Percentiles rank a stretch among this genome's conserved stretches.
Conservation (phyloP, 1,140 invertebrate genomes). For the Drosophila tani region DNA sequence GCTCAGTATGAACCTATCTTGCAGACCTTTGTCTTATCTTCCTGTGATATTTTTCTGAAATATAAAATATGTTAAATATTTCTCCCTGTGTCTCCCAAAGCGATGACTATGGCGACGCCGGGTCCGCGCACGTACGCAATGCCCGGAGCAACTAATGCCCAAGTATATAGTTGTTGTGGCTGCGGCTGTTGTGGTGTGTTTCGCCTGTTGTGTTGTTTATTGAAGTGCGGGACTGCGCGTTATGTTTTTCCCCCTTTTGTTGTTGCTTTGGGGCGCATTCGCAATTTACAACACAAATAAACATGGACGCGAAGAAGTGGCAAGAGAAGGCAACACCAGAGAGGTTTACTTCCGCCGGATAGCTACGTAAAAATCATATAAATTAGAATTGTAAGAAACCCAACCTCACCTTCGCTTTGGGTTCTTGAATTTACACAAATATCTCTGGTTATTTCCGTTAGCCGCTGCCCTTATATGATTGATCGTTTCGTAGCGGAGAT, state of each 20-base stretch:
- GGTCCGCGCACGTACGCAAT: constrained; percentile 77
- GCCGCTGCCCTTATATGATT: constrained; percentile 61
- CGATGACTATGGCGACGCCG: constrained; percentile 65
- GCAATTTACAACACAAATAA: constrained; percentile 82
- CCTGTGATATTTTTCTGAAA: not conserved
- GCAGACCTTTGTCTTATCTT: too few relatives aligned
- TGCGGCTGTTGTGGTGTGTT: constrained; percentile 45
- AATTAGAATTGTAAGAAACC: constrained; percentile 68
- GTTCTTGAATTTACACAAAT: constrained; percentile 29
- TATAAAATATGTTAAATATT: not conserved
- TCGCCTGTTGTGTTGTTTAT: constrained; percentile 79
- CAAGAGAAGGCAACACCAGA: constrained; percentile 46
- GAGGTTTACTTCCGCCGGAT: constrained; percentile 80
- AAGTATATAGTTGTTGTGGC: constrained; percentile 47
- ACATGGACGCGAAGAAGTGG: constrained; percentile 60
- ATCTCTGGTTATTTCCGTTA: constrained; percentile 48
- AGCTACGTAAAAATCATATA: constrained; percentile 80
- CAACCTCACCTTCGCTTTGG: constrained; percentile 5
- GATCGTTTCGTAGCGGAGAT: constrained; percentile 35
- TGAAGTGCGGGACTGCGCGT: constrained; percentile 62
- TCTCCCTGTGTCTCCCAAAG: not conserved
- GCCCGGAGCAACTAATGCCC: constrained; percentile 70
- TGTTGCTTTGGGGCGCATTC: constrained; percentile 70
- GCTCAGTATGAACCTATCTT: too few relatives aligned
- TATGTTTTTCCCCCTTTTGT: constrained; percentile 53